Percentiles rank a stretch among this genome's conserved stretches.
Conservation (phyloP, 2,888 invertebrate genomes). For the Eupithecia inturbata region DNA sequence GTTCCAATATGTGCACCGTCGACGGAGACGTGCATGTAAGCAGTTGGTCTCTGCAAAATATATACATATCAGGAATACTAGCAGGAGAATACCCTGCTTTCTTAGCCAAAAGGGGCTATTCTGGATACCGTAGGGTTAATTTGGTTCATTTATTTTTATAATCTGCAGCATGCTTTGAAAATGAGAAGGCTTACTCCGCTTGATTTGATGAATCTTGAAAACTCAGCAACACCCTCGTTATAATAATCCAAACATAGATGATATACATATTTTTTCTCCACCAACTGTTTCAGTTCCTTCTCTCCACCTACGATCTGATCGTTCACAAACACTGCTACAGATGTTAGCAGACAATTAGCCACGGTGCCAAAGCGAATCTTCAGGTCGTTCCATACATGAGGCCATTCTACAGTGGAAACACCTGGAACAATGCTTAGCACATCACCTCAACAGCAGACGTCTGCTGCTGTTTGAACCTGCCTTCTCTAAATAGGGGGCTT, state of each 20-base stretch:
- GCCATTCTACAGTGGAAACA: conserved; percentile 73
- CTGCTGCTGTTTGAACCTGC: too few species aligned
- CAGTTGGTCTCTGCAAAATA: conserved; percentile 83
- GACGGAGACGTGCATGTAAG: conserved; percentile 82
- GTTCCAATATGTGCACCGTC: conserved; percentile 75
- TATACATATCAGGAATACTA: background rate
- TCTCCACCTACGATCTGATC: conserved; percentile 82
- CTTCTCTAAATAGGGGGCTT: background rate
- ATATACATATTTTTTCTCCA: conserved; percentile 76
- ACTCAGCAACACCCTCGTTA: conserved; percentile 68
- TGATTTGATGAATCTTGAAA: conserved; percentile 69
- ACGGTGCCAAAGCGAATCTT: conserved; percentile 73
- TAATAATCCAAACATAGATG: conserved; percentile 75
- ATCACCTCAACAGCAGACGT: background rate
- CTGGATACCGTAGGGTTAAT: background rate
- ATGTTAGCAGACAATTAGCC: conserved; percentile 72
- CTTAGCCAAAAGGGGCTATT: background rate
- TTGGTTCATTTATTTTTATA: background rate
- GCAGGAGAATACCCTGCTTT: background rate
- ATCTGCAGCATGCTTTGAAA: background rate
- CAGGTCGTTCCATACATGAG: conserved; percentile 62
- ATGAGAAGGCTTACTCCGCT: conserved; percentile 65
- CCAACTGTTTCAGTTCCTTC: conserved; percentile 70
- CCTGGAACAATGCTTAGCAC: conserved; percentile 50
- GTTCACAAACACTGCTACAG: conserved; percentile 79